Base-by-base conservation (phyloP, 2,797 vertebrate genomes). In the Rhadinocentrus ornatus region DNA sequence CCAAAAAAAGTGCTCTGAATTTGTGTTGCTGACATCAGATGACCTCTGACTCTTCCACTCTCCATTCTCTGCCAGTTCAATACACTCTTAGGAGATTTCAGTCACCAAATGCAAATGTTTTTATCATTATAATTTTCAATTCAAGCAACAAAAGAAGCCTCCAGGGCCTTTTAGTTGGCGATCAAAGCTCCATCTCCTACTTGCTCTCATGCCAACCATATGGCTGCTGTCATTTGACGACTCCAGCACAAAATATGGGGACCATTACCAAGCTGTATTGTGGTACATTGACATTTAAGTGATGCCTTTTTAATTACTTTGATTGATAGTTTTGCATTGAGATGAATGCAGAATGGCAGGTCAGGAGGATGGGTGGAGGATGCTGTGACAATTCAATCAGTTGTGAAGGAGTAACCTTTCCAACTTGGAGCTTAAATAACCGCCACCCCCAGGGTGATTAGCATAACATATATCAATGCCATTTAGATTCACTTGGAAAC, bases 301-400 rank as follows among this genome's bases (percentile, higher is more conserved):
- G 78, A 91, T 90, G 88, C 78, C 87, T 89, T 90, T 91, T 92
- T 88, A 91, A 92, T 91, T 90, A 90, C 81, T 80, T 78, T 81
- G 88, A 91, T 90, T 81, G 85, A 91, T 89, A 67, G 82, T 80
- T 87, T 82, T 75, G 82, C 71, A 86, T 83, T 41, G 61, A 67
- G 75, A 82, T 68, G 57, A 72, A 77, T 66, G 59, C 62, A 27
- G 64, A 41, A 70, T 35, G 68, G 77, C 2, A 44, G 72, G 69
- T 76, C 66, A 54, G 59, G 39, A 57, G 26, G 64, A 32, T 41
- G 31, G n/a, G 37, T 48, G 44, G 37, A 22, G 37, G 22, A 50
- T 13, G 46, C 62, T 52, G 16, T 3, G 15, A 64, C 68, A 6
- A 78, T 73, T 72, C 71, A 39, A 68, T 77, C 76, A 71, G 69